Base-by-base conservation (phyloP, 1,140 invertebrate genomes). In the Copidosoma floridanum region DNA sequence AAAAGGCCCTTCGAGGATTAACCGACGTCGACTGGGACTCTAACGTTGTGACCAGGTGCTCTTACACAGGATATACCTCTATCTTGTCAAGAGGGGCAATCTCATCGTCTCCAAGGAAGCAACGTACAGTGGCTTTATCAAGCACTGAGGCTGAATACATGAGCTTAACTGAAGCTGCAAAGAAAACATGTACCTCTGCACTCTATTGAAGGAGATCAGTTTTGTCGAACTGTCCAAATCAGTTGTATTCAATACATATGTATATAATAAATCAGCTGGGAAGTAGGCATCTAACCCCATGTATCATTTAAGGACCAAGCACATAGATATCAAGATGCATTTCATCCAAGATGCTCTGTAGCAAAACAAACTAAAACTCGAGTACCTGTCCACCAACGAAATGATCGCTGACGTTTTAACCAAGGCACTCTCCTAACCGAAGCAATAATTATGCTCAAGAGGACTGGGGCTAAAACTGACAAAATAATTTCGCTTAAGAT, bases 121-220 rank as follows among this genome's bases (percentile, higher is more conserved):
- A 68, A 43, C n/a, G 53, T 2, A 67, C 63, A 0, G 58, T 65
- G n/a, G 67, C 64, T 0, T 43, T 79, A 23, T 78, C 73, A 0
- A 69, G 70, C 0, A 76, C 72, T 16, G 76, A 81, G 57, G 68
- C 72, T 3, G 76, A 81, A 53, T 81, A 79, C 40, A 71, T 77
- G 43, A 66, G 68, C 1, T 23, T 74, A 2, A 14, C 68, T 6
- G 68, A 72, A 18, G 69, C 66, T 1, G 29, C 55, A 0, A 68
- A 71, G 66, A 73, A 51, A 57, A 48, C 0, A 61, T 64, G 1
- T 63, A 63, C 27, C 21, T 67, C 1, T 24, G 21, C 10, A 18
- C 32, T 0, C 65, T 73, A 24, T 40, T 66, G 8, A 55, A 48
- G n/a, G 65, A 72, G 40, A 11, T 69, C 8, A 63, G 57, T 18